Evolutionary conservation across 2,888 invertebrate genomes (phyloP), one percentile per base, ranked within the genome.

Genomic region (Smittia aterrima): DNA sequence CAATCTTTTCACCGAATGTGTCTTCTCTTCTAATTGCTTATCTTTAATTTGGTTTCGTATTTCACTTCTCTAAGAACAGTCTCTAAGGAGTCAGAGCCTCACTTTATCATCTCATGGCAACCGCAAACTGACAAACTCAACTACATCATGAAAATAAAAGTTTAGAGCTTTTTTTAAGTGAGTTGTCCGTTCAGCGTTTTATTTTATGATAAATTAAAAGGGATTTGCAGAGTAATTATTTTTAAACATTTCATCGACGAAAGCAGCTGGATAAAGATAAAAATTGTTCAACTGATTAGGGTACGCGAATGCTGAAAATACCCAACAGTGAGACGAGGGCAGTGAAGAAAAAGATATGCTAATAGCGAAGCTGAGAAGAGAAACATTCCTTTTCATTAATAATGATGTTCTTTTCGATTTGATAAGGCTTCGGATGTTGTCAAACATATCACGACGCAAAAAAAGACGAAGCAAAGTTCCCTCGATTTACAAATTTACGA

Each of bases 351-450:
- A 67, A 13, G 68, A 41, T 68, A 68, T 68, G 68, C 68, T 68
- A 68, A 68, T 68, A 68, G 18, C 3, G 68, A 22, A 58, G 58
- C 7, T 58, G 58, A 58, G n/a, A 11, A 58, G 20, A 22, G 47
- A 68, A 68, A 68, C 68, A 68, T 68, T 68, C 24, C 27, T 68
- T 68, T 68, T 68, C 68, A 68, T 68, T 68, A 68, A 68, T 68
- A 68, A 68, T 68, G 68, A 68, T 68, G 68, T 68, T 68, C 68
- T 67, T 67, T 67, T 67, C 66, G 13, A 38, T 27, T 67, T 18
- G 40, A 67, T 24, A 16, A 38, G 66, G 22, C 47, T 47, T 47
- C 47, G 11, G 58, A 66, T 66, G 66, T 66, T 64, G 66, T 67
- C 38, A 40, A 67, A 67, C 38, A 38, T 27, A 47, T 47, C 47